Percentiles rank a stretch among this genome's conserved stretches.
phyloP scores from a whole-genome alignment of 2,888 invertebrate species.

The Phymatocera aterrima region DNA sequence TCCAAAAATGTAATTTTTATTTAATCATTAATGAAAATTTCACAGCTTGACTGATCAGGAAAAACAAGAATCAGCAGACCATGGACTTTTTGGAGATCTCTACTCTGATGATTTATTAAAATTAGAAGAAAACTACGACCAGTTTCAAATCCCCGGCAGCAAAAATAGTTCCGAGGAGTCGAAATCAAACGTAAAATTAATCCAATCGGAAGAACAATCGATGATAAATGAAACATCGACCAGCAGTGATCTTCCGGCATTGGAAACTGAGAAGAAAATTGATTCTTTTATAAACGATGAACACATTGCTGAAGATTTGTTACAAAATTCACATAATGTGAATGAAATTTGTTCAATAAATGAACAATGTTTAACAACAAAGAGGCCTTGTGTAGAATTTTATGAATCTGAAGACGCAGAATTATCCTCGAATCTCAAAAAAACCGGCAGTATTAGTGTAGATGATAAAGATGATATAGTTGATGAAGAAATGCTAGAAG shows the following conservation, averaged over 20 bases:
- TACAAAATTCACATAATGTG: not conserved
- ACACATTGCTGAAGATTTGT: not conserved
- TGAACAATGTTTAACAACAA: not conserved
- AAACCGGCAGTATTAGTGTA: no score
- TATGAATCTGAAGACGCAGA: not conserved
- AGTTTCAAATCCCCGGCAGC: not conserved
- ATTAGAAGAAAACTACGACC: slow-evolving; percentile 49
- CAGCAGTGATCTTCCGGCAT: not conserved
- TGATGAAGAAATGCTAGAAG: not conserved
- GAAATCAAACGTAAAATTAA: not conserved
- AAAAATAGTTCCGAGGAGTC: not conserved
- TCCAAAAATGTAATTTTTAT: not conserved
- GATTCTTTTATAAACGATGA: not conserved
- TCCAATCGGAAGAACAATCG: not conserved
- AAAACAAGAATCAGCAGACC: not conserved
- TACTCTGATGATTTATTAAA: slow-evolving; percentile 49
- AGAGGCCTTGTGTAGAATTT: not conserved
- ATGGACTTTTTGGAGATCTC: slow-evolving; percentile 50
- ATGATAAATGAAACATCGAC: not conserved
- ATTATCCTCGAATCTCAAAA: not conserved
- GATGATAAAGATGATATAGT: not conserved
- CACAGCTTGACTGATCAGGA: not conserved
- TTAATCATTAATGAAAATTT: not conserved
- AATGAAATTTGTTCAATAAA: not conserved
- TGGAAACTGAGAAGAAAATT: not conserved